These are phyloP conservation scores for human (Homo sapiens) DNA, from an alignment of 2,113 vertebrate genomes.

Conservation along the genomic window GRCh38 chr11:32912001-32912500, in stretches of 20 bases:
- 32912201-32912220: background rate
- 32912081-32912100: background rate
- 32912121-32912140: background rate
- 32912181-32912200: background rate
- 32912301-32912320: background rate
- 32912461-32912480: background rate
- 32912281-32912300: background rate
- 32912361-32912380: background rate
- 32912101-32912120: background rate
- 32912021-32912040: background rate
- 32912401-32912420: background rate
- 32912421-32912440: background rate
- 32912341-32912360: background rate
- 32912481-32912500: background rate
- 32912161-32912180: background rate
- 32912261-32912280: background rate
- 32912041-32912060: background rate
- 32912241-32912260: background rate
- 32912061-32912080: background rate
- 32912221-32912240: background rate
- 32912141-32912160: background rate
- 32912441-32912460: background rate
- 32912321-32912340: background rate
- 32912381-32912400: background rate
- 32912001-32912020: background rate